Conservation (phyloP, 2,797 vertebrate species). For the Manis javanica region DNA sequence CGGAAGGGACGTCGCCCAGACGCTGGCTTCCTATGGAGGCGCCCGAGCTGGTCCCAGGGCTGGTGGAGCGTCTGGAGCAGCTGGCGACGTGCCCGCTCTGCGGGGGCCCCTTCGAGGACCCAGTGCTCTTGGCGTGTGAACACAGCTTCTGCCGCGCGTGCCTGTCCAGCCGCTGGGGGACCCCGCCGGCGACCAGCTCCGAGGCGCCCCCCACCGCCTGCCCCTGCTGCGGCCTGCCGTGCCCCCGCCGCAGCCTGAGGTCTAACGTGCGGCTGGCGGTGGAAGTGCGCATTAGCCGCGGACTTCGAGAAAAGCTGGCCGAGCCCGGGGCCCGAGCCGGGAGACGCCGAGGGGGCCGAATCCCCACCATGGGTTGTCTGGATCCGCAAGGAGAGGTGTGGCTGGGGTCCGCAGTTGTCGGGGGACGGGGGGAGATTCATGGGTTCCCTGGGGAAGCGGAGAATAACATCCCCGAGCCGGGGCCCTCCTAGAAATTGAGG, state of each 20-base stretch:
- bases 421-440: neutral
- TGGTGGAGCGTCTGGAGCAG: constrained; percentile 91
- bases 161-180: constrained; percentile 83
- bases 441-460: neutral
- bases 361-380: constrained; percentile 80
- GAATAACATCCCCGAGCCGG: neutral
- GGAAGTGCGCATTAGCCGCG: constrained; percentile 84
- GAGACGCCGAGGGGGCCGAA: constrained; percentile 76
- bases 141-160: constrained; percentile 95
- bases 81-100: constrained; percentile 94
- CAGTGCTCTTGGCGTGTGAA: constrained; percentile 93
- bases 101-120: constrained; percentile 93
- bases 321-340: constrained; percentile 43
- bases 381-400: constrained; percentile 69
- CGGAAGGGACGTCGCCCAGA: neutral
- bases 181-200: constrained; percentile 36
- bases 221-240: constrained; percentile 92
- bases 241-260: constrained; percentile 91
- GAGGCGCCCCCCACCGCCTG: constrained; percentile 87
- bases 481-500: neutral
- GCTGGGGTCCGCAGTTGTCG: no score
- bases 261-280: constrained; percentile 89
- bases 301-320: constrained; percentile 81
- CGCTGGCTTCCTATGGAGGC: constrained; percentile 69
- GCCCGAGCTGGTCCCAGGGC: constrained; percentile 82